These are phyloP conservation scores for Phenganax subtilis DNA, from an alignment of 92 coral and sea anemone species.

Conservation along the genomic window DNA sequence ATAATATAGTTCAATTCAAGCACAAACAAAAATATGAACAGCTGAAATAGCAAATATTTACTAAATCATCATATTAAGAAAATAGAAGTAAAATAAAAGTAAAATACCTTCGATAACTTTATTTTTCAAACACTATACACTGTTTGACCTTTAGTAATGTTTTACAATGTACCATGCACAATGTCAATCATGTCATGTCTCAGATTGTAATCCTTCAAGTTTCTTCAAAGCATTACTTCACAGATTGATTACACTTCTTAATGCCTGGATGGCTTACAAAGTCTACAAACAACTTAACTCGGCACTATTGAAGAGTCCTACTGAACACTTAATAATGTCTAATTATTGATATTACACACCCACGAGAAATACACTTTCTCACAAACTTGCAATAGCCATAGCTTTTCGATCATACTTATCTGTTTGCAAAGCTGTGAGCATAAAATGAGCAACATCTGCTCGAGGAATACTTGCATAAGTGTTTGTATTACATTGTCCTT, in stretches of 20 bases:
- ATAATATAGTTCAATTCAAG: too few species aligned
- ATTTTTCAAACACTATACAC: too few species aligned
- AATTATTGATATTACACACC: neutral
- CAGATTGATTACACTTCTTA: neutral
- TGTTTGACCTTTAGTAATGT: too few species aligned
- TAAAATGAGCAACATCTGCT: conserved; percentile 79
- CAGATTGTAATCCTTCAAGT: neutral
- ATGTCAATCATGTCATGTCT: neutral
- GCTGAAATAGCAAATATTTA: too few species aligned
- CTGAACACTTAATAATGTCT: neutral
- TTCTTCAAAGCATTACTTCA: neutral
- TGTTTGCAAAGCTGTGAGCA: conserved; percentile 63
- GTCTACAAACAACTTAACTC: neutral
- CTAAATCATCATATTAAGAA: too few species aligned
- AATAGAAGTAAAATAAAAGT: too few species aligned
- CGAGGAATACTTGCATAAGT: conserved; percentile 52
- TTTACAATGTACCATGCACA: neutral
- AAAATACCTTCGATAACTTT: too few species aligned
- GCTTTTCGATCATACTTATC: conserved; percentile 65
- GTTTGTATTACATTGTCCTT: conserved; percentile 64
- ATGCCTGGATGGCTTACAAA: neutral
- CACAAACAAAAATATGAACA: too few species aligned
- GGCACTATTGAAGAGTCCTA: neutral
- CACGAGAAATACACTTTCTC: neutral
- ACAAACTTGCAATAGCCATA: conserved; percentile 53